Evolutionary conservation across 2,888 invertebrate species (phyloP).

Genomic region (Scaeva pyrastri): DNA sequence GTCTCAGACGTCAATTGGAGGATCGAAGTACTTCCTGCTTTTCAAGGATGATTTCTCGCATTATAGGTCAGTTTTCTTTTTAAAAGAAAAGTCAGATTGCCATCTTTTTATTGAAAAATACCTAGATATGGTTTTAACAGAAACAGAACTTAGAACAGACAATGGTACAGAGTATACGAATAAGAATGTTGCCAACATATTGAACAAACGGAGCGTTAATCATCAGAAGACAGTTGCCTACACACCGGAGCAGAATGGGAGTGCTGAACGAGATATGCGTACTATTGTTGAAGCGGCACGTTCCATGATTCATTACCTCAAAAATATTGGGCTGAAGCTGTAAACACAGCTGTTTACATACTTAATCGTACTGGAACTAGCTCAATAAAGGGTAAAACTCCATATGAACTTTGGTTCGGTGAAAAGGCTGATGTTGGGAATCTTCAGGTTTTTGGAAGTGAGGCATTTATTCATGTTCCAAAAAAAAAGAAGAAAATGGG

Average conservation of each 20-base stretch:
- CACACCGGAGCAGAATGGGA: too few species aligned
- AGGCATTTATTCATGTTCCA: slow-evolving; percentile 3
- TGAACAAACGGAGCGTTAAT: too few species aligned
- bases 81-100: not conserved
- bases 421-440: not conserved
- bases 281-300: not conserved
- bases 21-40: not conserved
- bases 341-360: not conserved
- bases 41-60: slow-evolving; percentile 2
- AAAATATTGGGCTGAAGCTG: not conserved
- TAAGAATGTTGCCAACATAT: not conserved
- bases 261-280: too few species aligned
- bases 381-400: not conserved
- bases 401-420: not conserved
- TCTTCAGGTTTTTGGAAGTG: slow-evolving; percentile 31
- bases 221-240: too few species aligned
- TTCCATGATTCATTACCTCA: slow-evolving; percentile 9
- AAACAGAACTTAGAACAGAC: not conserved
- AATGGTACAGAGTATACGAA: not conserved
- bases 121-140: not conserved
- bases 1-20: slow-evolving; percentile 4
- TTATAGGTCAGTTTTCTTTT: not conserved
- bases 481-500: slow-evolving; percentile 21
- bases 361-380: not conserved
- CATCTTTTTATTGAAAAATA: not conserved